Conservation (phyloP, 2,888 invertebrate species). For the Andrena camellia region DNA sequence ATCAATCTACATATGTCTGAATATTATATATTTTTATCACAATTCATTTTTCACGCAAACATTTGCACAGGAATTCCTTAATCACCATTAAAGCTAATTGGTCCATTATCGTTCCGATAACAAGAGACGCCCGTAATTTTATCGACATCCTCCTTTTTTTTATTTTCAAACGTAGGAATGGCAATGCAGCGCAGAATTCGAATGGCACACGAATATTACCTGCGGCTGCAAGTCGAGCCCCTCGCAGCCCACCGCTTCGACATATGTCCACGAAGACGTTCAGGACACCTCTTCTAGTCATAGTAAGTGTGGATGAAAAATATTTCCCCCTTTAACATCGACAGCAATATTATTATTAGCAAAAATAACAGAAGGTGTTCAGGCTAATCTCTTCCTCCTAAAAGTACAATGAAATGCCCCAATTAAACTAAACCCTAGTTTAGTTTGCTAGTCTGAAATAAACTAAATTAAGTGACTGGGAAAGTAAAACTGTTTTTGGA, state of each 20-base stretch:
- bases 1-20: too few species aligned
- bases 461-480: too few species aligned
- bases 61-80: too few species aligned
- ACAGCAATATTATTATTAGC: too few species aligned
- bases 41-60: too few species aligned
- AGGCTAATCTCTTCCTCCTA: too few species aligned
- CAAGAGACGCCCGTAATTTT: neutral
- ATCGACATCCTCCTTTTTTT: neutral
- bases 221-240: conserved; percentile 54
- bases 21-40: too few species aligned
- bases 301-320: conserved; percentile 43
- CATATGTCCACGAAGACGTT: neutral
- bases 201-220: conserved; percentile 76
- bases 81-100: too few species aligned
- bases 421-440: too few species aligned
- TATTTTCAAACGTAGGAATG: conserved; percentile 68
- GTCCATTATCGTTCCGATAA: neutral
- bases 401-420: too few species aligned
- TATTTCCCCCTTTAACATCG: neutral
- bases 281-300: conserved; percentile 47
- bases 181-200: conserved; percentile 73
- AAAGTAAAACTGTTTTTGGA: neutral
- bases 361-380: too few species aligned
- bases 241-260: neutral
- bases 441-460: too few species aligned